Percentiles rank a stretch among this genome's conserved stretches.
These are phyloP conservation scores for Hypanus sabinus DNA, from an alignment of 2,113 vertebrate genomes.

Conservation along the genomic window DNA sequence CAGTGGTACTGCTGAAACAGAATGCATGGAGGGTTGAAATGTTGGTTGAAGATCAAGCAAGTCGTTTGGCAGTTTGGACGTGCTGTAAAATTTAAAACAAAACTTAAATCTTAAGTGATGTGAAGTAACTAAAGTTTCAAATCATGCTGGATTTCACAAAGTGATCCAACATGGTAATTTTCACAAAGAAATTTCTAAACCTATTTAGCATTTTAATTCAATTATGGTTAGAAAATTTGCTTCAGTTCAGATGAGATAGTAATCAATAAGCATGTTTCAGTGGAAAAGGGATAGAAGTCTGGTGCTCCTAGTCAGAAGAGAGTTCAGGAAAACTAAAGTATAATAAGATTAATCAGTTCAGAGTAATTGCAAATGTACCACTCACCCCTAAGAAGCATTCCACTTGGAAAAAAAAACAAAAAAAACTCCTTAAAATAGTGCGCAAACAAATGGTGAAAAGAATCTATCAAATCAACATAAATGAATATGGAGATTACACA, in stretches of 20 bases:
- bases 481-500: background rate
- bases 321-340: background rate
- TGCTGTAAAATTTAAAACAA: constrained; percentile 54
- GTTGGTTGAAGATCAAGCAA: constrained; percentile 88
- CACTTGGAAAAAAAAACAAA: background rate
- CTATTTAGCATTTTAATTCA: background rate
- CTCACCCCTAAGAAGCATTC: background rate
- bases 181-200: background rate
- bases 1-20: constrained; percentile 68
- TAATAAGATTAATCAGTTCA: background rate
- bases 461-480: background rate
- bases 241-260: background rate
- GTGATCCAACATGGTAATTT: background rate
- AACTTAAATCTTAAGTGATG: constrained; percentile 9
- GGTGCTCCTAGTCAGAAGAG: background rate
- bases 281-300: background rate
- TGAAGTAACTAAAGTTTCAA: background rate
- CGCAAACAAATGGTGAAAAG: background rate
- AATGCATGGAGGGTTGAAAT: constrained; percentile 75
- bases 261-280: background rate
- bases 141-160: background rate
- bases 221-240: background rate
- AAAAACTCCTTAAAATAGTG: background rate
- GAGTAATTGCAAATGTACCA: background rate
- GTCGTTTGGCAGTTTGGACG: constrained; percentile 82